Evolutionary conservation across 2,113 vertebrate genomes (phyloP).

Genomic region (Hydropotes inermis): DNA sequence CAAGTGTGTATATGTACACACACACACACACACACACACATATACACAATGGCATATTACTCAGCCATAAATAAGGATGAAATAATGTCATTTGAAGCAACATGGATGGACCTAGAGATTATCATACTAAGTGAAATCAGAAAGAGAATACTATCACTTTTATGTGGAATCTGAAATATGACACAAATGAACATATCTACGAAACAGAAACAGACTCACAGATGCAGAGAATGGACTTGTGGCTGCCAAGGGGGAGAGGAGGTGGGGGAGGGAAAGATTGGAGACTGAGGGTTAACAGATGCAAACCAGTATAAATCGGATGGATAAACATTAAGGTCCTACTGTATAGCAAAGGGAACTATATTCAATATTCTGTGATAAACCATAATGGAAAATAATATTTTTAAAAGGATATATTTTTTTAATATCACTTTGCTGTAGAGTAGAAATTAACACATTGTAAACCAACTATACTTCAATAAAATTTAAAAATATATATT

Average conservation of each 20-base stretch:
- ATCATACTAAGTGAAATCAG: not conserved
- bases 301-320: not conserved
- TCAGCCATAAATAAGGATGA: not conserved
- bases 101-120: not conserved
- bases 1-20: not conserved
- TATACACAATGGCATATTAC: not conserved
- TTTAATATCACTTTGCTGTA: not conserved
- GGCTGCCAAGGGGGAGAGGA: not conserved
- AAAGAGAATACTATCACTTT: not conserved
- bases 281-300: not conserved
- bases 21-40: not conserved
- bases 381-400: not conserved
- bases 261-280: not conserved
- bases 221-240: not conserved
- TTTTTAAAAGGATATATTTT: not conserved
- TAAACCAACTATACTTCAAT: not conserved
- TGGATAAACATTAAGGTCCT: not conserved
- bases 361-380: not conserved
- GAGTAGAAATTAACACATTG: not conserved
- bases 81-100: not conserved
- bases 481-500: not conserved
- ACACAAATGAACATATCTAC: not conserved
- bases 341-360: not conserved
- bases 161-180: not conserved
- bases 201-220: not conserved